phyloP scores from a whole-genome alignment of 2,888 invertebrate genomes.

The Hyppa rectilinea region DNA sequence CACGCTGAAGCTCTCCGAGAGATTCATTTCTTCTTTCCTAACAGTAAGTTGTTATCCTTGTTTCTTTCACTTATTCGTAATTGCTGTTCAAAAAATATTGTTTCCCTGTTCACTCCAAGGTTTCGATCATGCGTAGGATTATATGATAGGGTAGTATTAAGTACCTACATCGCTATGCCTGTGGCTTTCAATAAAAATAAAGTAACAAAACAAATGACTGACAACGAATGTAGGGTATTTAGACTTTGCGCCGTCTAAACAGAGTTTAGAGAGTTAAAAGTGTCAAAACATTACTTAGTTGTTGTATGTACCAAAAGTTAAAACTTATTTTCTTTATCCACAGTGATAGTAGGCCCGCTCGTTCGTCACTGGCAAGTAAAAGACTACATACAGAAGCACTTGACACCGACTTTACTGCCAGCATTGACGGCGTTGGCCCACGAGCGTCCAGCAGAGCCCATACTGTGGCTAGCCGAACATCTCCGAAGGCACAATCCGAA shows the following conservation, averaged over 20 bases:
- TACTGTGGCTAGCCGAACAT: slow-evolving; percentile 95
- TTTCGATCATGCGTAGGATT: neutral
- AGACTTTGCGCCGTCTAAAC: too few relatives aligned
- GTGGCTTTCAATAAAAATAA: neutral
- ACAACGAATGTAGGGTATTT: too few relatives aligned
- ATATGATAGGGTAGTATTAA: too few relatives aligned
- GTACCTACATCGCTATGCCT: too few relatives aligned
- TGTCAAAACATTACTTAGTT: too few relatives aligned
- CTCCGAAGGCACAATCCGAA: slow-evolving; percentile 94
- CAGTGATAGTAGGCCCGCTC: slow-evolving; percentile 95
- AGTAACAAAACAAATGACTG: neutral
- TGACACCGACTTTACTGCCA: slow-evolving; percentile 92
- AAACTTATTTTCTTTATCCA: slow-evolving; percentile 32
- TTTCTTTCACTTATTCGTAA: too few relatives aligned
- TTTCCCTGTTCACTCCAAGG: neutral
- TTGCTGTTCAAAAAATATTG: neutral
- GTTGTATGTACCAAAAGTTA: neutral
- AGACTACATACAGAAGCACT: slow-evolving; percentile 92
- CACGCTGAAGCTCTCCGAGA: slow-evolving; percentile 93
- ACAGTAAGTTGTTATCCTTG: slow-evolving; percentile 88
- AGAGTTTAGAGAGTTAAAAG: too few relatives aligned
- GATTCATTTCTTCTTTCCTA: slow-evolving; percentile 97
- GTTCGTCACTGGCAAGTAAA: slow-evolving; percentile 91
- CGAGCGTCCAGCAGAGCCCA: slow-evolving; percentile 94
- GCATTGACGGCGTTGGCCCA: slow-evolving; percentile 92